Percentiles rank a stretch among this genome's conserved stretches.
Conservation (phyloP, 2,888 invertebrate species). For the Aphodius sticticus region DNA sequence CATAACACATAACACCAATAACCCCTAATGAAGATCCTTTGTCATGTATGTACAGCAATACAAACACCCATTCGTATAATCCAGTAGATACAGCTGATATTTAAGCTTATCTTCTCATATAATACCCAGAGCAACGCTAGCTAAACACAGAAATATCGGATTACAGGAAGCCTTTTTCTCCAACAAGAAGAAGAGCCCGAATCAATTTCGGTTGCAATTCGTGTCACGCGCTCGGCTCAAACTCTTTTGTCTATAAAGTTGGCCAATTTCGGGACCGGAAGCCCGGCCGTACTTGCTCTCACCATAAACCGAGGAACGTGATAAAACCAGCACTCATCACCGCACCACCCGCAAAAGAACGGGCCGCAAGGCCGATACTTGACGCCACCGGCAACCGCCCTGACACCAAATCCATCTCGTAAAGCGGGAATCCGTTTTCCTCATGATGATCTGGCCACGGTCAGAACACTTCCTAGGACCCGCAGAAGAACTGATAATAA, state of each 20-base stretch:
- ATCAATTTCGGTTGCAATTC: constrained; percentile 4
- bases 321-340: not conserved
- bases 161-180: not conserved
- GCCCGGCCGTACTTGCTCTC: not conserved
- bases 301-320: not conserved
- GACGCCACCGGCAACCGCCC: not conserved
- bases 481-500: not conserved
- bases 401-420: not conserved
- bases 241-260: not conserved
- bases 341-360: not conserved
- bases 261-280: not conserved
- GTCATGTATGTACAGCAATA: no score
- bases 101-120: no score
- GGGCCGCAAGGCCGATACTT: not conserved
- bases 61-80: no score
- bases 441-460: not conserved
- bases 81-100: no score
- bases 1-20: no score
- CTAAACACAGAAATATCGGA: no score
- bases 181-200: not conserved
- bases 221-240: not conserved
- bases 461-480: not conserved
- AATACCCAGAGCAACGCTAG: no score
- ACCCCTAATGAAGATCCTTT: no score
- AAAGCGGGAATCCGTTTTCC: not conserved